Percentiles rank a stretch among this genome's conserved stretches.
Conservation (phyloP, 30 jellyfish, hydroid and myxozoan species). For the Phacellophora camtschatica region DNA sequence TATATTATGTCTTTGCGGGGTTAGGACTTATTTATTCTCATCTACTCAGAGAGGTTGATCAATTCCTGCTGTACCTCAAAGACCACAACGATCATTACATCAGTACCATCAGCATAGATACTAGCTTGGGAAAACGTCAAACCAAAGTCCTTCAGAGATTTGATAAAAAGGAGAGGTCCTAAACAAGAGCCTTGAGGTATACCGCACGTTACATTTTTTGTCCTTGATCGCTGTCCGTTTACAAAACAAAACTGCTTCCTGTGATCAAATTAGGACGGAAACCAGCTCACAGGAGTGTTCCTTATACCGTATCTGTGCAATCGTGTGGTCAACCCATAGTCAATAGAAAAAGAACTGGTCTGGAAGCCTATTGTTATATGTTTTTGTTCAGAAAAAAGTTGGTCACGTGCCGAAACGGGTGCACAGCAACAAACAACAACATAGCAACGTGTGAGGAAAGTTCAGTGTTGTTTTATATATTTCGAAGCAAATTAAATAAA, state of each 20-base stretch:
- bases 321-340: neutral
- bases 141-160: too few relatives aligned
- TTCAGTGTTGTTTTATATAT: neutral
- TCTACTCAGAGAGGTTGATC: too few relatives aligned
- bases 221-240: neutral
- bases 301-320: neutral
- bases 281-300: neutral
- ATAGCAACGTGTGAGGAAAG: slow-evolving; percentile 24
- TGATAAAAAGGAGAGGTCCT: neutral
- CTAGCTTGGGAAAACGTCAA: too few relatives aligned
- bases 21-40: neutral
- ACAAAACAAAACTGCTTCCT: neutral
- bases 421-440: slow-evolving; percentile 24
- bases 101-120: too few relatives aligned
- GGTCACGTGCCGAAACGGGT: slow-evolving; percentile 61
- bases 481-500: too few relatives aligned
- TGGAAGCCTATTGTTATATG: slow-evolving; percentile 47
- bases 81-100: too few relatives aligned
- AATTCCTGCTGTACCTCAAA: neutral
- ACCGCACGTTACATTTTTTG: neutral
- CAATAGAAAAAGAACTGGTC: too few relatives aligned
- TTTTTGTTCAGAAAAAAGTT: slow-evolving; percentile 13
- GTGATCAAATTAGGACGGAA: neutral
- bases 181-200: neutral
- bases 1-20: neutral